phyloP scores from a whole-genome alignment of 2,888 invertebrate species.

The Pachymerium ferrugineum region DNA sequence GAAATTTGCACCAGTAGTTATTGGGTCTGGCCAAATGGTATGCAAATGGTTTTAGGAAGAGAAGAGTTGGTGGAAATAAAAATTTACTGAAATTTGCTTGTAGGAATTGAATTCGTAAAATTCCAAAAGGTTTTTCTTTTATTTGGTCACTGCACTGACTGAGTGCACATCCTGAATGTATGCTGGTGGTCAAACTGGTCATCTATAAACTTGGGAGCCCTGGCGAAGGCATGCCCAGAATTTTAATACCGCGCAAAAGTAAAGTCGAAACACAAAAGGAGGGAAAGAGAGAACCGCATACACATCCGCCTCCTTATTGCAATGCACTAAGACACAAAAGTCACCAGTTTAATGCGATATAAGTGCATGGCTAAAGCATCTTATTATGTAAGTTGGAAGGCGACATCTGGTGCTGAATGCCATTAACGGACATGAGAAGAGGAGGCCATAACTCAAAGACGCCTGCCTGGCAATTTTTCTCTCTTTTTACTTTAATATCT shows the following conservation, averaged over 20 bases:
- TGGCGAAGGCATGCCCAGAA: background rate
- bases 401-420: background rate
- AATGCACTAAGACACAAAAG: background rate
- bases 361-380: constrained; percentile 8
- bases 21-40: no score
- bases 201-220: background rate
- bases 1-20: no score
- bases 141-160: background rate
- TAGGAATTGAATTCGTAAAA: background rate
- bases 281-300: no score
- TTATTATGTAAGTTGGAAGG: background rate
- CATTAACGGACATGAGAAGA: constrained; percentile 1
- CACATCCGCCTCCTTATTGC: background rate
- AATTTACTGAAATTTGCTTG: no score
- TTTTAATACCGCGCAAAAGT: background rate
- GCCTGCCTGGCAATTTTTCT: no score
- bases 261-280: background rate
- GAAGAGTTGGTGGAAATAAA: background rate
- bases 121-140: background rate
- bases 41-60: background rate
- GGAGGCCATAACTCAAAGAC: background rate
- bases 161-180: constrained; percentile 3
- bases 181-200: constrained; percentile 9
- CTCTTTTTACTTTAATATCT: background rate
- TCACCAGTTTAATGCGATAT: background rate